phyloP scores from a whole-genome alignment of 2,113 vertebrate species.

The Dicaeum eximium region DNA sequence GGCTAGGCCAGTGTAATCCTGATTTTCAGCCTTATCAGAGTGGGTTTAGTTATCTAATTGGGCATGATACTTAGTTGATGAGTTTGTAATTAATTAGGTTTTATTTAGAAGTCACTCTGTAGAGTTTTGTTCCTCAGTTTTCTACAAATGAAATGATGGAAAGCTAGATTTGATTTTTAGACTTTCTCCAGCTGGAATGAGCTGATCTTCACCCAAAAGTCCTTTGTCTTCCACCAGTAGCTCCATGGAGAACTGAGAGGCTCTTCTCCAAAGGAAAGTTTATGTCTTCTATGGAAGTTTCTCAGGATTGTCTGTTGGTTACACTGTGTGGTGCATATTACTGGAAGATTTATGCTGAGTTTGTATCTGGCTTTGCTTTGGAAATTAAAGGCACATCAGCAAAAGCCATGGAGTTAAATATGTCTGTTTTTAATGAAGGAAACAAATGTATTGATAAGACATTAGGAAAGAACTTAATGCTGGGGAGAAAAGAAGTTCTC shows the following conservation, averaged over 20 bases:
- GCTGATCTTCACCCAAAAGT: background rate
- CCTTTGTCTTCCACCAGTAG: background rate
- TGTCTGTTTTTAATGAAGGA: background rate
- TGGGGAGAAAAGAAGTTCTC: background rate
- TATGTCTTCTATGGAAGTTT: background rate
- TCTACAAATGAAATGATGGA: background rate
- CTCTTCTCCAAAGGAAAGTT: background rate
- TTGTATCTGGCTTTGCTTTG: background rate
- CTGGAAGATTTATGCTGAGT: background rate
- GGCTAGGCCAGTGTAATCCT: too few relatives aligned
- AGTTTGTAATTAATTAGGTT: conserved; percentile 37
- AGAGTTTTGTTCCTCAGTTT: conserved; percentile 5
- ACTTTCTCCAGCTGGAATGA: background rate
- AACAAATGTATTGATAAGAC: background rate
- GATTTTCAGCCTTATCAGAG: background rate
- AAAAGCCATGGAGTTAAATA: background rate
- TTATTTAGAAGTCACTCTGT: conserved; percentile 18
- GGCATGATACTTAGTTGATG: background rate
- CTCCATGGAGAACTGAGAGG: background rate
- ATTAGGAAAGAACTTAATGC: background rate
- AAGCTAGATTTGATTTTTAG: background rate
- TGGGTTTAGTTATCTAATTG: background rate
- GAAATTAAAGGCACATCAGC: background rate
- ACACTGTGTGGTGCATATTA: rapidly evolving
- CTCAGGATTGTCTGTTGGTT: background rate